A percentile compares a stretch with the other conserved stretches of the same genome.
phyloP scores from a whole-genome alignment of 2,113 vertebrate species.

The Casuarius casuarius region DNA sequence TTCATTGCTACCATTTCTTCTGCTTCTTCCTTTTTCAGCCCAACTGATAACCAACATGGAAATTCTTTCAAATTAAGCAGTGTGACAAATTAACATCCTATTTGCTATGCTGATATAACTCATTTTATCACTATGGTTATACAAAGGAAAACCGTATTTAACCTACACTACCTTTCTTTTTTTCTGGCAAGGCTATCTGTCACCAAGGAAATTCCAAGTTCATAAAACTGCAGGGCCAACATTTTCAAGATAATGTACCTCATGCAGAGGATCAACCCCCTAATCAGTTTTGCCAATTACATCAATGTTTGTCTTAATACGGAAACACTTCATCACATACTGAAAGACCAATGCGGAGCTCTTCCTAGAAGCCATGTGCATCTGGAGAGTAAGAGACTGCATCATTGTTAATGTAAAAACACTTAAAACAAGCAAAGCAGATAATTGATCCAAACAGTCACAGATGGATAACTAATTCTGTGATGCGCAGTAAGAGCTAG shows the following conservation, averaged over 20 bases:
- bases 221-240: conserved; percentile 15
- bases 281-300: conserved; percentile 23
- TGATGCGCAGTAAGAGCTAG: background rate
- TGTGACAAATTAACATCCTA: conserved; percentile 4
- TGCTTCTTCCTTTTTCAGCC: background rate
- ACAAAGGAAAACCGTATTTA: background rate
- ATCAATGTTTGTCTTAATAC: background rate
- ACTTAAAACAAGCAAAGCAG: background rate
- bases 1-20: background rate
- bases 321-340: background rate
- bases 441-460: background rate
- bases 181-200: background rate
- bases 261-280: background rate
- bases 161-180: background rate
- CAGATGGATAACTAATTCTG: background rate
- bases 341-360: background rate
- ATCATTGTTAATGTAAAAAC: background rate
- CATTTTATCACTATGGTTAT: conserved; percentile 18
- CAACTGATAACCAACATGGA: conserved; percentile 14
- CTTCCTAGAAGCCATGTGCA: background rate
- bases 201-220: conserved; percentile 1
- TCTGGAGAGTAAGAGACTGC: background rate
- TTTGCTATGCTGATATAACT: conserved; percentile 13
- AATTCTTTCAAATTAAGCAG: conserved; percentile 24
- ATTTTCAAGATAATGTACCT: background rate